phyloP scores from a whole-genome alignment of 2,113 vertebrate genomes.

The Macroglossus sobrinus region DNA sequence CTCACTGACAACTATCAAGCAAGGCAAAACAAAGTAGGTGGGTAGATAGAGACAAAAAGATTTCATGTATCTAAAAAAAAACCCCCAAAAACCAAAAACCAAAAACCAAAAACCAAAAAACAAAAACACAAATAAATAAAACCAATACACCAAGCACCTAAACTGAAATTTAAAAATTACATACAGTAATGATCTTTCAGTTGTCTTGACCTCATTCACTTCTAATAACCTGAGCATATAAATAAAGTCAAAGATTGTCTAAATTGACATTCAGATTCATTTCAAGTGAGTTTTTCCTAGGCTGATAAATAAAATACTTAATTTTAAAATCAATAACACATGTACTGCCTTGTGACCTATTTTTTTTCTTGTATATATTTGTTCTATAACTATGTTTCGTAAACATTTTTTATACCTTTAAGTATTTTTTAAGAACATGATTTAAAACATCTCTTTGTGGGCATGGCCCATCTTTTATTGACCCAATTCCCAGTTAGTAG shows the following conservation, averaged over 20 bases:
- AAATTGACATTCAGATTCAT: too few species aligned
- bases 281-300: neutral
- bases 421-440: neutral
- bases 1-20: neutral
- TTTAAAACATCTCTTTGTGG: neutral
- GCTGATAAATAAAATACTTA: neutral
- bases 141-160: too few species aligned
- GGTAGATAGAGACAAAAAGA: neutral
- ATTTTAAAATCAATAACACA: neutral
- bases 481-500: neutral
- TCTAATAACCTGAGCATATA: neutral
- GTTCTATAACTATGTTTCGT: neutral
- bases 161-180: neutral
- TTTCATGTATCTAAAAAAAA: neutral
- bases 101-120: too few species aligned
- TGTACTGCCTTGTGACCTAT: neutral
- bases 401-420: neutral
- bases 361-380: neutral
- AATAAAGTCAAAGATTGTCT: rapidly evolving
- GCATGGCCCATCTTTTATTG: neutral
- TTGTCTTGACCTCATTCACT: rapidly evolving
- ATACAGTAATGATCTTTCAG: rapidly evolving
- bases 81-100: too few species aligned
- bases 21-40: neutral
- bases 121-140: neutral